phyloP scores from a whole-genome alignment of 2,888 invertebrate genomes.

The Hirtodrosophila histrioides region DNA sequence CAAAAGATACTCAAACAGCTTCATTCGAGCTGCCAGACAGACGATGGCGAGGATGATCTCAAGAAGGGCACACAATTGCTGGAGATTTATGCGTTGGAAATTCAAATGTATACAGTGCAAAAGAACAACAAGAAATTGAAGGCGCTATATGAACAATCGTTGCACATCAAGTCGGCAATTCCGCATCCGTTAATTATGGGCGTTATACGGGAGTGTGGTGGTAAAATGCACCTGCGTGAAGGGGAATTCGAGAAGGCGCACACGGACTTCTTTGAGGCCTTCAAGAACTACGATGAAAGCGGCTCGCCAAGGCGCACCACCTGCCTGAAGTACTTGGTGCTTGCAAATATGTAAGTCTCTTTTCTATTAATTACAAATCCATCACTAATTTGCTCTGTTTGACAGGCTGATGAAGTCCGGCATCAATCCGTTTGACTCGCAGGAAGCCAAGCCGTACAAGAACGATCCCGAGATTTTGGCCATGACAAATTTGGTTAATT shows the following conservation, averaged over 20 bases:
- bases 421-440: conserved; percentile 99
- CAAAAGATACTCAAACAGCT: conserved; percentile 98
- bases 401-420: conserved; percentile 98
- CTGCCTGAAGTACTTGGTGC: conserved; percentile 98
- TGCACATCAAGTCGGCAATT: conserved; percentile 99
- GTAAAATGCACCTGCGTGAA: conserved; percentile 99
- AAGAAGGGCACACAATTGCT: conserved; percentile 98
- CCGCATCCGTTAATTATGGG: conserved; percentile 99
- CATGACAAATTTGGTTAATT: conserved; percentile 98
- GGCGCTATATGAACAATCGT: conserved; percentile 97
- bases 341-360: conserved; percentile 96
- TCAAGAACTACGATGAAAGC: conserved; percentile 99
- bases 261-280: conserved; percentile 99
- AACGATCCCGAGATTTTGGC: conserved; percentile 99
- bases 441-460: conserved; percentile 99
- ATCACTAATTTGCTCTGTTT: conserved; percentile 27
- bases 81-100: conserved; percentile 99
- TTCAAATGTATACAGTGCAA: conserved; percentile 99
- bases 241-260: conserved; percentile 99
- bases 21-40: conserved; percentile 98
- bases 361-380: background rate
- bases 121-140: conserved; percentile 99
- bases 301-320: conserved; percentile 98
- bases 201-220: conserved; percentile 99
- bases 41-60: conserved; percentile 98